Conservation (phyloP, 1,140 invertebrate species). For the Zaprionus kolodkinae region DNA sequence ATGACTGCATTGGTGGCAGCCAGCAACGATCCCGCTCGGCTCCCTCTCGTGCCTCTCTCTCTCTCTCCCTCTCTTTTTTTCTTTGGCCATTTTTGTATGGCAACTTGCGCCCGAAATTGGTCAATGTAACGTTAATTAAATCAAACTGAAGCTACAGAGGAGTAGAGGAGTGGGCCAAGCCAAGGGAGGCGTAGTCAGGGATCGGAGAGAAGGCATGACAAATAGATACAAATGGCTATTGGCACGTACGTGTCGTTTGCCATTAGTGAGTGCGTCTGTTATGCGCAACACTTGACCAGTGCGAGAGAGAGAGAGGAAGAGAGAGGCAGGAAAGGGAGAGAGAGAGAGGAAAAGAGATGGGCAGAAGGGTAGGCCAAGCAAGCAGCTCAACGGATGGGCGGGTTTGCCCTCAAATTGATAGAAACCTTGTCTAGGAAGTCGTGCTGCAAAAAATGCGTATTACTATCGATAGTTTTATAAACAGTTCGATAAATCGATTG, state of each 20-base stretch:
- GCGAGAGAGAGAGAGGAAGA: neutral
- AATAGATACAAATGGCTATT: conserved; percentile 82
- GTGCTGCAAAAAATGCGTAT: neutral
- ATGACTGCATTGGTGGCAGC: conserved; percentile 73
- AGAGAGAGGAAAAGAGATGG: neutral
- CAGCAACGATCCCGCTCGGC: neutral
- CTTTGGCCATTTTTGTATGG: conserved; percentile 55
- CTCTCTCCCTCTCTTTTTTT: conserved; percentile 33
- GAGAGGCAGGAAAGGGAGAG: neutral
- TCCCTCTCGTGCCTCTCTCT: conserved; percentile 11
- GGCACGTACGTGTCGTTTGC: conserved; percentile 79
- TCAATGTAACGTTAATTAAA: conserved; percentile 83
- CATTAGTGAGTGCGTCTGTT: conserved; percentile 73
- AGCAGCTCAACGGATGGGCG: conserved; percentile 33
- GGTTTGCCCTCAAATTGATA: conserved; percentile 43
- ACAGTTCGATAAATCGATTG: conserved; percentile 13
- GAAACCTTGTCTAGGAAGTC: conserved; percentile 17
- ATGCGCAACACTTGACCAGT: conserved; percentile 51
- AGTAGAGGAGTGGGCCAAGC: neutral
- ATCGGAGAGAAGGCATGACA: conserved; percentile 50
- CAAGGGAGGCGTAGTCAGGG: neutral
- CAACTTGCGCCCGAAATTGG: conserved; percentile 74
- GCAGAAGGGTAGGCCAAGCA: conserved; percentile 12
- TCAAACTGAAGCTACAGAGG: conserved; percentile 58
- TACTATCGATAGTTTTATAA: conserved; percentile 52